Evolutionary conservation across 2,113 vertebrate genomes (phyloP).

Genomic region (Piliocolobus tephrosceles): DNA sequence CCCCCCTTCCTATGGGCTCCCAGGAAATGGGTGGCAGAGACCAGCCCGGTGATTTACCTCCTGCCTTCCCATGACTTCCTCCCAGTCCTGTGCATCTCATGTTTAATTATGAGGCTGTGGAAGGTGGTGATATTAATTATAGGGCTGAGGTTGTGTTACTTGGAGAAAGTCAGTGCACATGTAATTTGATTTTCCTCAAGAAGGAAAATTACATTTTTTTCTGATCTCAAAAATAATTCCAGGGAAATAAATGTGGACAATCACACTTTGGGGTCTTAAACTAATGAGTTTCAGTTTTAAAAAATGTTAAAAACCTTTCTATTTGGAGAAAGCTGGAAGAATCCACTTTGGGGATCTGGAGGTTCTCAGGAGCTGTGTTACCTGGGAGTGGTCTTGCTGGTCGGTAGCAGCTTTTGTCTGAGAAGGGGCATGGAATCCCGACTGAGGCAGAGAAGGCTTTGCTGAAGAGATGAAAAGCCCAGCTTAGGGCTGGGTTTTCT

Average conservation of each 20-base stretch:
- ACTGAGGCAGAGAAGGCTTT: rapidly evolving
- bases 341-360: not conserved
- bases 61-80: slow-evolving; percentile 46
- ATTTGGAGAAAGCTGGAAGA: not conserved
- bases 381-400: not conserved
- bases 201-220: slow-evolving; percentile 19
- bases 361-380: not conserved
- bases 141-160: slow-evolving; percentile 56
- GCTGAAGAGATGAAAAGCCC: not conserved
- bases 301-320: not conserved
- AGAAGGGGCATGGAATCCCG: rapidly evolving
- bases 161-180: slow-evolving; percentile 56
- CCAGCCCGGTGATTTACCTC: slow-evolving; percentile 68
- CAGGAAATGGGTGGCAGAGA: slow-evolving; percentile 63
- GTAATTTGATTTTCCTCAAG: slow-evolving; percentile 69
- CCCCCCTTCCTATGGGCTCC: slow-evolving; percentile 41
- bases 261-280: not conserved
- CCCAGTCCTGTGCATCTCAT: slow-evolving; percentile 39
- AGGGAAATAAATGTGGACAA: not conserved
- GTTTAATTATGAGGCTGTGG: slow-evolving; percentile 72
- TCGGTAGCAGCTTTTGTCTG: not conserved
- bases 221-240: not conserved
- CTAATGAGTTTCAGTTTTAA: not conserved
- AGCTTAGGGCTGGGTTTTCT: not conserved
- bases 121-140: slow-evolving; percentile 57